These are phyloP conservation scores for Pangasius sanitwongsei DNA, from an alignment of 2,797 vertebrate genomes.

Conservation along the genomic window DNA sequence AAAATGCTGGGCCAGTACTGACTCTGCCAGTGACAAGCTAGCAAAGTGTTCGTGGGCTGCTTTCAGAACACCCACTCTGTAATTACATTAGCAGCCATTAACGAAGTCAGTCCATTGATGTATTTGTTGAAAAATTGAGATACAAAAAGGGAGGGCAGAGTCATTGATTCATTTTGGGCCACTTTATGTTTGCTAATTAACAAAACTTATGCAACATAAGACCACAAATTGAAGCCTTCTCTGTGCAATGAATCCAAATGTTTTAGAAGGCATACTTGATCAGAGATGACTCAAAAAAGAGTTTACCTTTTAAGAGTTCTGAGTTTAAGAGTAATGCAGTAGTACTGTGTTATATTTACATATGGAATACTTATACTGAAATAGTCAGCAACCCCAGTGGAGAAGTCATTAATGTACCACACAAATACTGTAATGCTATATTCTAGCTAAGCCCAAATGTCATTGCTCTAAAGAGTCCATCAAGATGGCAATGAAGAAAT, in stretches of 20 bases:
- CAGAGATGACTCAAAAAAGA: background rate
- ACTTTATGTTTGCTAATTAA: slow-evolving; percentile 60
- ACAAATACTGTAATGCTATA: background rate
- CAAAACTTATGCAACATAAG: slow-evolving; percentile 52
- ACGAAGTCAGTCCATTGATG: slow-evolving; percentile 51
- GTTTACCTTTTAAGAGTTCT: background rate
- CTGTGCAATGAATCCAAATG: slow-evolving; percentile 69
- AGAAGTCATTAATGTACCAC: background rate
- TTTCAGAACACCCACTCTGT: slow-evolving; percentile 55
- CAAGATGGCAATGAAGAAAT: background rate
- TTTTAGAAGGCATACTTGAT: slow-evolving; percentile 55
- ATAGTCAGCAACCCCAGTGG: background rate
- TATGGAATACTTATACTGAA: background rate
- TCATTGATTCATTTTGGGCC: slow-evolving; percentile 61
- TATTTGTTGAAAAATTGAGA: slow-evolving; percentile 55
- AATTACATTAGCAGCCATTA: slow-evolving; percentile 62
- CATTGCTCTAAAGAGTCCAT: background rate
- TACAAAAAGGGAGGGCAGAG: slow-evolving; percentile 42
- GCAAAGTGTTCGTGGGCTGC: slow-evolving; percentile 39
- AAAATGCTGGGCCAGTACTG: slow-evolving; percentile 25
- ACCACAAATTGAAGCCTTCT: slow-evolving; percentile 56
- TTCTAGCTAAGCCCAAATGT: slow-evolving; percentile 9
- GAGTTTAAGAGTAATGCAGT: background rate
- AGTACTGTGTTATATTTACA: background rate
- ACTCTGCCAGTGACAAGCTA: slow-evolving; percentile 35